Conservation (phyloP, 2,797 vertebrate genomes). For the Tenualosa ilisha region DNA sequence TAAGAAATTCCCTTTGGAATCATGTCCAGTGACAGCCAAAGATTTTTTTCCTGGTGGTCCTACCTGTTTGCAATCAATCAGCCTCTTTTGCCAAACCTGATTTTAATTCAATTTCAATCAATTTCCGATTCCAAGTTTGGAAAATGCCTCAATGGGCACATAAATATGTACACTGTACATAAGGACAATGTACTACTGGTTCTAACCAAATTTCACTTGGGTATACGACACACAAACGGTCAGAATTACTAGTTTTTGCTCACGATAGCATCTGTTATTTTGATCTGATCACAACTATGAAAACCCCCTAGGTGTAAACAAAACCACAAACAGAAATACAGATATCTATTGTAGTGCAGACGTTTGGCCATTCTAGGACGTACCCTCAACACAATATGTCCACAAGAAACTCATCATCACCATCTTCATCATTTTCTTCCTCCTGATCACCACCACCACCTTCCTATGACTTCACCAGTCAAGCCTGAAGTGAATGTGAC, state of each 20-base stretch:
- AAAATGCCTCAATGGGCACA: not conserved
- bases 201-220: not conserved
- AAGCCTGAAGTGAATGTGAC: slow-evolving; percentile 27
- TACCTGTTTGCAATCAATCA: not conserved
- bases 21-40: not conserved
- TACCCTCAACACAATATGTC: slow-evolving; percentile 21
- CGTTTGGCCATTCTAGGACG: not conserved
- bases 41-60: not conserved
- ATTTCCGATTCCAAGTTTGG: not conserved
- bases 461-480: not conserved
- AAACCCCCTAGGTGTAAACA: slow-evolving; percentile 14
- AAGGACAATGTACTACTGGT: not conserved
- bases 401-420: not conserved
- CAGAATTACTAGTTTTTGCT: slow-evolving; percentile 2
- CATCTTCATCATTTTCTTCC: not conserved
- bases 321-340: slow-evolving; percentile 12
- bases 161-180: not conserved
- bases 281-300: not conserved
- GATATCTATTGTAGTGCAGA: not conserved
- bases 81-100: not conserved
- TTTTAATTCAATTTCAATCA: not conserved
- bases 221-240: not conserved
- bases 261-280: not conserved
- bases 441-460: not conserved
- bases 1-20: not conserved